These are phyloP conservation scores for Simalia tracyae DNA, from an alignment of 2,797 vertebrate species.

Conservation along the genomic window DNA sequence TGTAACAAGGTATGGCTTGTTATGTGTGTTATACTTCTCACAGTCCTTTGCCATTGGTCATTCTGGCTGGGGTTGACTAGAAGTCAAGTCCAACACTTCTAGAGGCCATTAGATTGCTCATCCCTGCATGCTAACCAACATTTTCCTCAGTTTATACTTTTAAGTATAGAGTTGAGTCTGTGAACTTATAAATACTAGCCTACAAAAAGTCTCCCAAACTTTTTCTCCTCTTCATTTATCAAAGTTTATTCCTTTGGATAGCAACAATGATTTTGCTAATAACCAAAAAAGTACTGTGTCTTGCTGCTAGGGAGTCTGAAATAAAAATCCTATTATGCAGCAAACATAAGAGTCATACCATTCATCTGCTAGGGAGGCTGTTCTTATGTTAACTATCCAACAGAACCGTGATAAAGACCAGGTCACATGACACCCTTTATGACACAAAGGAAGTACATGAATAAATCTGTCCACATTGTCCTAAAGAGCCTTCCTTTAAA, in stretches of 20 bases:
- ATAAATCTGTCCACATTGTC: background rate
- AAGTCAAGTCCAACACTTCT: background rate
- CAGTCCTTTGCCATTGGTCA: background rate
- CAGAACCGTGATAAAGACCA: constrained; percentile 17
- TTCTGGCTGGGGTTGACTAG: background rate
- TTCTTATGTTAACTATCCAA: background rate
- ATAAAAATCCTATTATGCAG: constrained; percentile 11
- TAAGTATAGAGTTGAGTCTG: constrained; percentile 46
- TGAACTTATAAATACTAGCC: constrained; percentile 21
- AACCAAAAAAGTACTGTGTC: background rate
- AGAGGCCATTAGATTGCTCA: background rate
- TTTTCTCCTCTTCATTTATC: constrained; percentile 17
- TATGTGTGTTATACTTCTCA: background rate
- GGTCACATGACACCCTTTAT: background rate
- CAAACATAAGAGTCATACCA: background rate
- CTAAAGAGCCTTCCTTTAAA: background rate
- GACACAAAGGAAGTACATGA: constrained; percentile 24
- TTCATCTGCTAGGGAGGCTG: background rate
- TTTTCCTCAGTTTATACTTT: constrained; percentile 39
- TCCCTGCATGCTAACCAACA: constrained; percentile 16
- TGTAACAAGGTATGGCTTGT: background rate
- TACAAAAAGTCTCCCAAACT: constrained; percentile 4
- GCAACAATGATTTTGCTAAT: constrained; percentile 21
- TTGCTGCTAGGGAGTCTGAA: constrained; percentile 17
- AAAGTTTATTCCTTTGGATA: constrained; percentile 21